Conservation (phyloP, 2,888 invertebrate species). For the Pyralis farinalis region DNA sequence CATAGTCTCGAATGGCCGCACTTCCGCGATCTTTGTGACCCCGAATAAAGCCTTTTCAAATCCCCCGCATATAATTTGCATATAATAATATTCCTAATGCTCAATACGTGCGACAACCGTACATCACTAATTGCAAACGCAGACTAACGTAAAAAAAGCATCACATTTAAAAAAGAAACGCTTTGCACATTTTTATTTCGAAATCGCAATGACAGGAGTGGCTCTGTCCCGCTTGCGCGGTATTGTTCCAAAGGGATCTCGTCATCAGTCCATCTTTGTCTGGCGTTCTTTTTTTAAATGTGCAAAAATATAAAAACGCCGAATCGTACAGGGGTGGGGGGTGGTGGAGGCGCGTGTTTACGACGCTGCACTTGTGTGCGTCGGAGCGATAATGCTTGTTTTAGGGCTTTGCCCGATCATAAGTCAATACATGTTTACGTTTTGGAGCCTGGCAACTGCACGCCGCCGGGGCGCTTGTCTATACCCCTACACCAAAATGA, state of each 20-base stretch:
- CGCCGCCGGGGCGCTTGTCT: slow-evolving; percentile 3
- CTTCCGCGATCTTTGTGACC: slow-evolving; percentile 53
- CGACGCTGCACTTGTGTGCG: slow-evolving; percentile 63
- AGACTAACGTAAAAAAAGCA: slow-evolving; percentile 78
- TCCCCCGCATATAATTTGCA: slow-evolving; percentile 54
- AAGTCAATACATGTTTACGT: slow-evolving; percentile 63
- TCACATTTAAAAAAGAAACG: slow-evolving; percentile 76
- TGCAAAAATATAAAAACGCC: slow-evolving; percentile 80
- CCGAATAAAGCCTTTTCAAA: slow-evolving; percentile 46
- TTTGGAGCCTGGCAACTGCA: slow-evolving; percentile 28
- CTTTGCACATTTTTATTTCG: slow-evolving; percentile 79
- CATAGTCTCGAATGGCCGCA: slow-evolving; percentile 36
- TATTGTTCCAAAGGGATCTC: slow-evolving; percentile 64
- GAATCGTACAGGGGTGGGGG: slow-evolving; percentile 56
- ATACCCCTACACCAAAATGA: neutral
- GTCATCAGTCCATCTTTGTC: slow-evolving; percentile 80
- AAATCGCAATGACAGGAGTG: slow-evolving; percentile 68
- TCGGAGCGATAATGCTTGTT: slow-evolving; percentile 66
- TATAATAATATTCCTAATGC: slow-evolving; percentile 63
- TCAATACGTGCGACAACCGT: slow-evolving; percentile 62
- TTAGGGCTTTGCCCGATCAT: slow-evolving; percentile 77
- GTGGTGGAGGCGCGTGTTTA: slow-evolving; percentile 39
- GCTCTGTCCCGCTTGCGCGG: slow-evolving; percentile 65
- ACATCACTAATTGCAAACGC: slow-evolving; percentile 80
- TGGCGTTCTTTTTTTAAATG: slow-evolving; percentile 75